These are phyloP conservation scores for Proisotoma minuta DNA, from an alignment of 2,888 invertebrate genomes.

Conservation along the genomic window DNA sequence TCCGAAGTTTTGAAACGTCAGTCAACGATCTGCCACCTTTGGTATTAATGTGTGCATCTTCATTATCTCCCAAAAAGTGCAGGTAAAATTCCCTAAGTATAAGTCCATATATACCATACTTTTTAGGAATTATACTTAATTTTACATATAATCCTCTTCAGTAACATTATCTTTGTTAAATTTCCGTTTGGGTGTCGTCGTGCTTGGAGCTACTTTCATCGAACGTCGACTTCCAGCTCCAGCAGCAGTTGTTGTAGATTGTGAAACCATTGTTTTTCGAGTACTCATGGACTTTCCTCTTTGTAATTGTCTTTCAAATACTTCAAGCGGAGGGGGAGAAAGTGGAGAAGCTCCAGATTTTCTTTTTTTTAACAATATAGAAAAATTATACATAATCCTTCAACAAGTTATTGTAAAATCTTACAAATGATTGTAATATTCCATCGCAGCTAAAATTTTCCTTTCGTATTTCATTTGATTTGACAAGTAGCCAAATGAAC, in stretches of 20 bases:
- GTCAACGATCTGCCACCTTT: conserved; percentile 7
- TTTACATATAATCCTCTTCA: conserved; percentile 26
- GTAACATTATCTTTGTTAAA: conserved; percentile 20
- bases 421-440: conserved; percentile 6
- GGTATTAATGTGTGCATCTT: conserved; percentile 12
- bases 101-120: too few relatives aligned
- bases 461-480: neutral
- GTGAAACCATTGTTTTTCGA: neutral
- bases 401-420: too few relatives aligned
- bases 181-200: conserved; percentile 3
- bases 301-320: neutral
- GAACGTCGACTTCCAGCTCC: neutral
- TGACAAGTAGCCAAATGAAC: conserved; percentile 4
- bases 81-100: conserved; percentile 29
- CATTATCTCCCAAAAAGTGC: conserved; percentile 19
- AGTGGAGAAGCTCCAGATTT: neutral
- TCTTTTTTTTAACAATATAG: too few relatives aligned
- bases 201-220: neutral
- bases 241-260: neutral
- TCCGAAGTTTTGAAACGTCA: conserved; percentile 21
- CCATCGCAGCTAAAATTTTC: neutral
- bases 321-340: neutral
- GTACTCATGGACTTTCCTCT: neutral
- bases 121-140: too few relatives aligned
- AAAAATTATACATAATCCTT: too few relatives aligned